Evolutionary conservation across 2,888 invertebrate species (phyloP).

Genomic region (Ptilodon capucinus): DNA sequence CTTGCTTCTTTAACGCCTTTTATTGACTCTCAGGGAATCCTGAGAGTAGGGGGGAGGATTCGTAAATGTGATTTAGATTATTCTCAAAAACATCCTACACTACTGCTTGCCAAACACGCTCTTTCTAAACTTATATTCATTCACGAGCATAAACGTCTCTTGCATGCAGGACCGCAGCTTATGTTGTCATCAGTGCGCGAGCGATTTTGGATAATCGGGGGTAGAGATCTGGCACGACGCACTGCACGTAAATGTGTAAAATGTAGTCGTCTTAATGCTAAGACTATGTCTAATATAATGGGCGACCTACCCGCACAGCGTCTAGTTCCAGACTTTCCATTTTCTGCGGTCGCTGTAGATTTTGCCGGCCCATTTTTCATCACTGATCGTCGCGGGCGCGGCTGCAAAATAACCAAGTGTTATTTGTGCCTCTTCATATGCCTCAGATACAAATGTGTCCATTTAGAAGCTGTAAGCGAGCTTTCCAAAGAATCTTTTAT

Average conservation of each 20-base stretch:
- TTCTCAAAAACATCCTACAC: too few species aligned
- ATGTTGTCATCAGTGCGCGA: too few species aligned
- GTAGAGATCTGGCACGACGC: too few species aligned
- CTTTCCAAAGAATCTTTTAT: slow-evolving; percentile 31
- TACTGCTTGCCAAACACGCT: too few species aligned
- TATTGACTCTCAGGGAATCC: too few species aligned
- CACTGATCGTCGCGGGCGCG: slow-evolving; percentile 4
- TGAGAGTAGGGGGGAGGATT: too few species aligned
- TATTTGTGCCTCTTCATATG: slow-evolving; percentile 9
- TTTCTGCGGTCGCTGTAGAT: slow-evolving; percentile 8
- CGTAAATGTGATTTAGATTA: too few species aligned
- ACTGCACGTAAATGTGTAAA: not conserved
- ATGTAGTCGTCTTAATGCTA: not conserved
- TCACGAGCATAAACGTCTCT: too few species aligned
- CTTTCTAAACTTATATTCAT: too few species aligned
- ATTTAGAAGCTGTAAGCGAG: slow-evolving; percentile 31
- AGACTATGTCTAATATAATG: not conserved
- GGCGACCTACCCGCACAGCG: not conserved
- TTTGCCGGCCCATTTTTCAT: slow-evolving; percentile 13
- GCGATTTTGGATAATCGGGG: too few species aligned
- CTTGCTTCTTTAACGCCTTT: too few species aligned
- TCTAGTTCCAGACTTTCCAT: not conserved
- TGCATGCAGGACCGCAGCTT: too few species aligned
- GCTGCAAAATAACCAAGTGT: slow-evolving; percentile 4
- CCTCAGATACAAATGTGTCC: slow-evolving; percentile 26